Percentiles rank a stretch among this genome's conserved stretches.
Conservation (phyloP, 2,113 vertebrate species). For the Lanius ludovicianus region DNA sequence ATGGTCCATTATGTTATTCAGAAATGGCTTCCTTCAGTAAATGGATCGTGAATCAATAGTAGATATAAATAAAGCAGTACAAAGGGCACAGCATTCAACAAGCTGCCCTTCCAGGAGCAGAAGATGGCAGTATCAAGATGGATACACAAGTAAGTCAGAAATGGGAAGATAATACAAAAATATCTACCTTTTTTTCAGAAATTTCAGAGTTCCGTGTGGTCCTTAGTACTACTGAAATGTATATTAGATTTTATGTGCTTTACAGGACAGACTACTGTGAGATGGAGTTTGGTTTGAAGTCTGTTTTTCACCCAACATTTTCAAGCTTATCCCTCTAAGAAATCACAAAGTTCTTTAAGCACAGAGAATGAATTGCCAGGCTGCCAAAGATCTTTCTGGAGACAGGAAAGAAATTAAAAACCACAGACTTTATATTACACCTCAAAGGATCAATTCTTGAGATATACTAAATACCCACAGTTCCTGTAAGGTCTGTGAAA, state of each 20-base stretch:
- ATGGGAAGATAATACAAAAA: not conserved
- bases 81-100: conserved; percentile 38
- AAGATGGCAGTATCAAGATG: not conserved
- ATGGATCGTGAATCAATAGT: conserved; percentile 66
- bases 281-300: not conserved
- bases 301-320: not conserved
- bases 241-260: not conserved
- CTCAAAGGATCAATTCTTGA: not conserved
- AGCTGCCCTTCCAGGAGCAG: conserved; percentile 12
- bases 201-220: not conserved
- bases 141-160: not conserved
- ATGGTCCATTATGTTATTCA: conserved; percentile 15
- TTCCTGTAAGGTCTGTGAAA: not conserved
- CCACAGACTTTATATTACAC: not conserved
- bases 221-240: not conserved
- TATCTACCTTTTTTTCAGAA: not conserved
- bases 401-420: not conserved
- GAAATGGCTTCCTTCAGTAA: conserved; percentile 69
- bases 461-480: not conserved
- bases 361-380: not conserved
- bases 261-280: not conserved
- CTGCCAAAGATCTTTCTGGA: not conserved
- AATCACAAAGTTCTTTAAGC: not conserved
- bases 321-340: not conserved
- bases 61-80: conserved; percentile 55